These are phyloP conservation scores for Rutilus rutilus DNA, from an alignment of 2,113 vertebrate genomes.

Conservation along the genomic window DNA sequence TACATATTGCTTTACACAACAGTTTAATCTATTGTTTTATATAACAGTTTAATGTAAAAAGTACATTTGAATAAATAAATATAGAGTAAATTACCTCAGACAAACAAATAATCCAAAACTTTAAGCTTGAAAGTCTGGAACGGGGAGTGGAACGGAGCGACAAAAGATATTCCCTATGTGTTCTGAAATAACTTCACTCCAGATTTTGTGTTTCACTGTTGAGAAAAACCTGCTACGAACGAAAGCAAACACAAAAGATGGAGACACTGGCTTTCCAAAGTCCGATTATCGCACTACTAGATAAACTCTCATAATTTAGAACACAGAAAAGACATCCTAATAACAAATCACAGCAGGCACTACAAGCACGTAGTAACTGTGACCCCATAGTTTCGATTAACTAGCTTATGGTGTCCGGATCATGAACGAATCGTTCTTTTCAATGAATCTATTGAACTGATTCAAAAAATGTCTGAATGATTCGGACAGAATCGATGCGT, in stretches of 20 bases:
- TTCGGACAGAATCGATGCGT: too few species aligned
- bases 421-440: neutral
- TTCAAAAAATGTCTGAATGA: neutral
- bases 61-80: neutral
- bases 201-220: neutral
- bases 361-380: neutral
- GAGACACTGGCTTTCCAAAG: too few species aligned
- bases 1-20: neutral
- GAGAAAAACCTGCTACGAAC: neutral
- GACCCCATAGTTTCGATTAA: too few species aligned
- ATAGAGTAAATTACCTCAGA: neutral
- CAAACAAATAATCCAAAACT: neutral
- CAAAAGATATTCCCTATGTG: neutral
- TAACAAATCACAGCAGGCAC: too few species aligned
- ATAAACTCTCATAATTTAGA: too few species aligned
- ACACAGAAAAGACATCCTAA: too few species aligned
- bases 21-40: neutral
- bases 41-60: neutral
- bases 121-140: neutral
- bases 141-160: neutral
- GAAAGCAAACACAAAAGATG: too few species aligned
- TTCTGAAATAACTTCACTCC: neutral
- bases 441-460: neutral
- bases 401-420: neutral
- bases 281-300: too few species aligned